Percentiles rank a stretch among this genome's conserved stretches.
phyloP scores from a whole-genome alignment of 35 echinoderm and acorn worm genomes.

The Apostichopus parvimensis region DNA sequence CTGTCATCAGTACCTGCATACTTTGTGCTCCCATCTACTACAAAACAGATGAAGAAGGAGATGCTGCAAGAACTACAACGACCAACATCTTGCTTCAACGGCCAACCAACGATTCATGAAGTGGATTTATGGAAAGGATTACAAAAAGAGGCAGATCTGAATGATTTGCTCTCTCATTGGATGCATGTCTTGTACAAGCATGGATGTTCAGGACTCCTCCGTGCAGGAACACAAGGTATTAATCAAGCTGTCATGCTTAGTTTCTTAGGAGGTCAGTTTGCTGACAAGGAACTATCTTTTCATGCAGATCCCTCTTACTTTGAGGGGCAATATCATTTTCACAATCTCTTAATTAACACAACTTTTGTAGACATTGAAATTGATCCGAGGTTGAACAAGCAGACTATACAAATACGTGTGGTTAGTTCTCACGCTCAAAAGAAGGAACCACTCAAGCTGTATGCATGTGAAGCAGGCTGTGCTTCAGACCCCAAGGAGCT shows the following conservation, averaged over 20 bases:
- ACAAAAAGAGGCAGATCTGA: conserved; percentile 55
- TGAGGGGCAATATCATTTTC: conserved; percentile 67
- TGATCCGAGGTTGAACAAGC: conserved; percentile 61
- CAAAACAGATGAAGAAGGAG: conserved; percentile 68
- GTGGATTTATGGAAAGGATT: conserved; percentile 65
- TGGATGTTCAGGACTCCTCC: conserved; percentile 73
- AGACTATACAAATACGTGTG: conserved; percentile 65
- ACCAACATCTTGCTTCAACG: conserved; percentile 90
- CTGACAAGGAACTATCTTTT: conserved; percentile 88
- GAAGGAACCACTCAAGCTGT: conserved; percentile 60
- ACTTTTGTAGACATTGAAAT: conserved; percentile 73
- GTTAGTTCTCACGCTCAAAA: conserved; percentile 58
- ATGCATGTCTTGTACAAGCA: conserved; percentile 89
- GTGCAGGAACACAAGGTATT: conserved; percentile 71
- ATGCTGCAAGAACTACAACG: conserved; percentile 75
- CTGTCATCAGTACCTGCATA: conserved; percentile 79
- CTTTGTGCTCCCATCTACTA: conserved; percentile 64
- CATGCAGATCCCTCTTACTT: conserved; percentile 86
- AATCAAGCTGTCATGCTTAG: conserved; percentile 92
- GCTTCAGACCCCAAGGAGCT: conserved; percentile 60
- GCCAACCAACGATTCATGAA: conserved; percentile 78
- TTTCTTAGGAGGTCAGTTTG: conserved; percentile 87
- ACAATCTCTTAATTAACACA: conserved; percentile 80
- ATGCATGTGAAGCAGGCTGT: conserved; percentile 86
- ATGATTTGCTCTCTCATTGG: conserved; percentile 88